Base-by-base conservation (phyloP, 2,797 vertebrate species). In the Parauchenoglanis ngamensis region DNA sequence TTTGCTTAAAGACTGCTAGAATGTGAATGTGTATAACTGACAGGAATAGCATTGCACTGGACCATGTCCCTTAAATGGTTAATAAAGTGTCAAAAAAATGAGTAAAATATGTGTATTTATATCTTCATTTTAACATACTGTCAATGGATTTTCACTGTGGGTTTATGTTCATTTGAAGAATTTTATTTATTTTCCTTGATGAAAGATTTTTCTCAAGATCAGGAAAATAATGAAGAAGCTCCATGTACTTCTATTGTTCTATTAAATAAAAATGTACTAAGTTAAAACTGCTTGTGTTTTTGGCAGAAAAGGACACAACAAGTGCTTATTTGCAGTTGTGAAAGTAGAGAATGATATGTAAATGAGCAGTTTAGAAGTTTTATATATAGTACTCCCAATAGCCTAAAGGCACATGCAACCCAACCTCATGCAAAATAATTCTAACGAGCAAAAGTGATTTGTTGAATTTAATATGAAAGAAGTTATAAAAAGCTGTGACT, bases 1-100 rank as follows among this genome's bases (percentile, higher is more conserved):
- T 88, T 88, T 86, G 88, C 80, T 88, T 88, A 84, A 84, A 88
- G 88, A 86, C 85, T 88, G 88, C 81, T 89, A 89, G 67, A 84
- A 84, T 59, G 73, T 54, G 76, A 52, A 63, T 73, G 56, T 72
- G 70, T 63, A 86, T 63, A 86, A 59, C 87, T 78, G 88, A 84
- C 88, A 80, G 28, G 21, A 59, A 73, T 84, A 79, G 85, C 75
- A 79, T 72, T 86, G 46, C 61, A 61, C n/a, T 70, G 54, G 56
- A 25, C 54, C 23, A 61, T 70, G 72, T 3, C 13, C 59, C 15
- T 56, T 81, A 86, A 85, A 85, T 65, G 61, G 49, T 70, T 83
- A 86, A 86, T 73, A 88, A 67, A 88, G 40, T 4, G 13, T 44
- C 78, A 6, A 23, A 46, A 40, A 35, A n/a, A 54, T 11, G 19